Conservation (phyloP, 2,888 invertebrate species). For the Allophyes oxyacanthae region DNA sequence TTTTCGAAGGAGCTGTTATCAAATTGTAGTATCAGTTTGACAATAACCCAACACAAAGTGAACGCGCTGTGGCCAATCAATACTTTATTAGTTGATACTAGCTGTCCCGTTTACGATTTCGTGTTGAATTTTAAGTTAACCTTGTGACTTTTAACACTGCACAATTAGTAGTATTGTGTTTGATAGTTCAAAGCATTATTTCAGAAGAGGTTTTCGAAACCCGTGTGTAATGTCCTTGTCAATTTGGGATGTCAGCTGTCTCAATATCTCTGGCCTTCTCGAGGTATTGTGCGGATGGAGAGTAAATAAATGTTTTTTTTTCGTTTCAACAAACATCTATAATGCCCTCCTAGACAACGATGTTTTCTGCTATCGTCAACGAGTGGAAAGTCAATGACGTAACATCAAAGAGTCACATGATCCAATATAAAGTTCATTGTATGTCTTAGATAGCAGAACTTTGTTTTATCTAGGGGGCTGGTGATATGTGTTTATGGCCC, state of each 20-base stretch:
- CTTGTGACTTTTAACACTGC: constrained; percentile 23
- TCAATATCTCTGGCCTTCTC: constrained; percentile 57
- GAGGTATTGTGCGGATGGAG: constrained; percentile 67
- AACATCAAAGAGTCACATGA: no score
- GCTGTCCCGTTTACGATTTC: constrained; percentile 31
- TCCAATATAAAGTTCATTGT: no score
- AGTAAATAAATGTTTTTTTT: constrained; percentile 58
- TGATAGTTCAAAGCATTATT: constrained; percentile 30
- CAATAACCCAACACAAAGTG: constrained; percentile 36
- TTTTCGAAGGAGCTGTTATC: constrained; percentile 30
- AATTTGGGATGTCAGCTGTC: constrained; percentile 56
- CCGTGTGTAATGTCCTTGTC: constrained; percentile 55
- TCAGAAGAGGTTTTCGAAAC: constrained; percentile 25
- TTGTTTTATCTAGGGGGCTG: constrained; percentile 2
- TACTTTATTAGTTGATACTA: constrained; percentile 20
- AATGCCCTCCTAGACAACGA: no score
- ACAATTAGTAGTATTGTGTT: constrained; percentile 24
- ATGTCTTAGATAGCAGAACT: not conserved
- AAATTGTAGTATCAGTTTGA: constrained; percentile 37
- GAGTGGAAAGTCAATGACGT: no score
- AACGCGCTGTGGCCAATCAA: constrained; percentile 34
- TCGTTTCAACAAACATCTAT: no score
- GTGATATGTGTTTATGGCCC: constrained; percentile 7
- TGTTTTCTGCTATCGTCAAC: no score
- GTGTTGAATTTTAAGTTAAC: constrained; percentile 39